Evolutionary conservation across 2,113 vertebrate genomes (phyloP).

Genomic region (Ceyx margarethae): DNA sequence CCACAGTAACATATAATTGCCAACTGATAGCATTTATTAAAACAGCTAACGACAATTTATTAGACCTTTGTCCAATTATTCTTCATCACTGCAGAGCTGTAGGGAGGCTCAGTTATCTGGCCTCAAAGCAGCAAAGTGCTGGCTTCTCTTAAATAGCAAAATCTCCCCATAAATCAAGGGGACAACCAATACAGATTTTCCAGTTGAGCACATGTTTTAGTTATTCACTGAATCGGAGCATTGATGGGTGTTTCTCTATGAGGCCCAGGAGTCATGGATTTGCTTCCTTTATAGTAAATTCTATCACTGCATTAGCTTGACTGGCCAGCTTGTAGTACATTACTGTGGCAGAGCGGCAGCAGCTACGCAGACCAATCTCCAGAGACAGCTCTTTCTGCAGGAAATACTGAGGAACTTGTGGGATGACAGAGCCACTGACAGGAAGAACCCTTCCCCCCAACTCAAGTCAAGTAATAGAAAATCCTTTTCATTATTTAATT

Average conservation of each 20-base stretch:
- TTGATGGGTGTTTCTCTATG: background rate
- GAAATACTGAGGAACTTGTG: background rate
- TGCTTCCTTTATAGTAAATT: background rate
- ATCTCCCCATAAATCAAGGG: background rate
- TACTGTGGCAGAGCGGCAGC: background rate
- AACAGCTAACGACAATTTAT: background rate
- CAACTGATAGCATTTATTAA: background rate
- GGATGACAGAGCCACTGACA: background rate
- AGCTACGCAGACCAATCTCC: background rate
- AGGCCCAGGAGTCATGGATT: background rate
- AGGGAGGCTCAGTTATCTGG: background rate
- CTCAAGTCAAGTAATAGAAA: background rate
- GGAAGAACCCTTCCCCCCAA: background rate
- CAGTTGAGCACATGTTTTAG: background rate
- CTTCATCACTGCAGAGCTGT: background rate
- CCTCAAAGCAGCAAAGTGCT: background rate
- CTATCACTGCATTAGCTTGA: background rate
- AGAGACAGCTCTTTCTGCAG: background rate
- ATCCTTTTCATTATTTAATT: background rate
- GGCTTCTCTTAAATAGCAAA: background rate
- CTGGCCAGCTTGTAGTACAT: background rate
- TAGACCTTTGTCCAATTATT: background rate
- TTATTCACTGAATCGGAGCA: background rate
- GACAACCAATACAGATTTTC: background rate
- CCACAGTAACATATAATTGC: background rate